These are phyloP conservation scores for Menidia beryllina DNA, from an alignment of 2,113 vertebrate species.

Conservation along the genomic window DNA sequence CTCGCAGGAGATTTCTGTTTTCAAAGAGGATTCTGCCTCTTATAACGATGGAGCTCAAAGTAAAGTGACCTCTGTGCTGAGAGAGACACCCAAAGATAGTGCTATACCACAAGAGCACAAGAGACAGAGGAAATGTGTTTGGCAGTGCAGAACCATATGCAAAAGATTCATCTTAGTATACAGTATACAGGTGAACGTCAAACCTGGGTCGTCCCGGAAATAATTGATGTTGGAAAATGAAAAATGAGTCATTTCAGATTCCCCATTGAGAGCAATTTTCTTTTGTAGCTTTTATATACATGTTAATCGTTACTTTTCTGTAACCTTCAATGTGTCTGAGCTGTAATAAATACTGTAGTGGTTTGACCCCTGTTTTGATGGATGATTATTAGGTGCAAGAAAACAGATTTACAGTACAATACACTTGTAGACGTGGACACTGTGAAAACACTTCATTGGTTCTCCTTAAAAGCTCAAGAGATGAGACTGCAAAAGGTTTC, in stretches of 20 bases:
- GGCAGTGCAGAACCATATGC: constrained; percentile 73
- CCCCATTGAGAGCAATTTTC: not conserved
- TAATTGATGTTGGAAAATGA: not conserved
- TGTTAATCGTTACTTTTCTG: constrained; percentile 7
- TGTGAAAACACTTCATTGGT: constrained; percentile 54
- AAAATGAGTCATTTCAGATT: not conserved
- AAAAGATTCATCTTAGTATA: constrained; percentile 73
- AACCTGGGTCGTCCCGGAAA: constrained; percentile 61
- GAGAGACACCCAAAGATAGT: constrained; percentile 66
- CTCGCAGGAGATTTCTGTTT: constrained; percentile 25
- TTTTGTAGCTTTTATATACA: not conserved
- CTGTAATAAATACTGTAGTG: constrained; percentile 3
- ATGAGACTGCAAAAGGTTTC: constrained; percentile 24
- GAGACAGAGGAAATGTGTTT: constrained; percentile 73
- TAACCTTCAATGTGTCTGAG: not conserved
- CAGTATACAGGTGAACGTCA: constrained; percentile 60
- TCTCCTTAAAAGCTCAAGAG: constrained; percentile 60
- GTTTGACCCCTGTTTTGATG: constrained; percentile 52
- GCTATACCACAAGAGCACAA: constrained; percentile 72
- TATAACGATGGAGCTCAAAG: constrained; percentile 36
- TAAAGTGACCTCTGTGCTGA: constrained; percentile 62
- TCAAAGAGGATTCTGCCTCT: not conserved
- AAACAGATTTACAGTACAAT: constrained; percentile 76
- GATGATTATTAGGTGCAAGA: constrained; percentile 60
- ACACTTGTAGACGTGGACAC: constrained; percentile 64